phyloP scores from a whole-genome alignment of 1,140 invertebrate genomes.

The Chironomus tepperi region DNA sequence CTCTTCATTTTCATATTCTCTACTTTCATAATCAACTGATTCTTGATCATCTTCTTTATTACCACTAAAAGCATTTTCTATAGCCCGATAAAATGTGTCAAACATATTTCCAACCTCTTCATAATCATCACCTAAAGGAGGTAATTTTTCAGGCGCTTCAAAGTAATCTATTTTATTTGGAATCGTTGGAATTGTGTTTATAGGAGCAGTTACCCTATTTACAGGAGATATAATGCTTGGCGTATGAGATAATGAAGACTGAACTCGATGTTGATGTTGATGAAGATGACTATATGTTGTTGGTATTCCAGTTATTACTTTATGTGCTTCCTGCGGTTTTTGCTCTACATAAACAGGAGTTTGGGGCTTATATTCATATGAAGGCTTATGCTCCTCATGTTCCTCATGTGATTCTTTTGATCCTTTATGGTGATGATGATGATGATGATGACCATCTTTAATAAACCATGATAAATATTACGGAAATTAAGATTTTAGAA shows the following conservation, averaged over 20 bases:
- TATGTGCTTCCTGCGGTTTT: too few species aligned
- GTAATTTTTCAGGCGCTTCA: neutral
- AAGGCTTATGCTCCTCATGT: neutral
- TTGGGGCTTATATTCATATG: neutral
- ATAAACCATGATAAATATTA: neutral
- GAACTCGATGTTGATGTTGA: neutral
- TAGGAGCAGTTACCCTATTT: neutral
- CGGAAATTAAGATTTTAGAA: neutral
- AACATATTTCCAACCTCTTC: conserved; percentile 9
- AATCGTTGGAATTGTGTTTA: neutral
- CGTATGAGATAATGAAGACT: neutral
- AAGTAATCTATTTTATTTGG: neutral
- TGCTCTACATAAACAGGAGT: neutral
- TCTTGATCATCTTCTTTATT: neutral
- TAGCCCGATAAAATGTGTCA: neutral
- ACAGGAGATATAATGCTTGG: neutral
- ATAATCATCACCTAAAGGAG: neutral
- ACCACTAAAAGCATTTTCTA: neutral
- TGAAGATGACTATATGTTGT: neutral
- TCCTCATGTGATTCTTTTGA: neutral
- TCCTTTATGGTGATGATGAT: neutral
- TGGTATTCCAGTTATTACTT: too few species aligned
- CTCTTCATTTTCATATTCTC: neutral
- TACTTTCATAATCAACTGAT: neutral
- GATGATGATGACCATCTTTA: neutral